Evolutionary conservation across 2,797 vertebrate genomes (phyloP).

Genomic region (Saxicola maurus): DNA sequence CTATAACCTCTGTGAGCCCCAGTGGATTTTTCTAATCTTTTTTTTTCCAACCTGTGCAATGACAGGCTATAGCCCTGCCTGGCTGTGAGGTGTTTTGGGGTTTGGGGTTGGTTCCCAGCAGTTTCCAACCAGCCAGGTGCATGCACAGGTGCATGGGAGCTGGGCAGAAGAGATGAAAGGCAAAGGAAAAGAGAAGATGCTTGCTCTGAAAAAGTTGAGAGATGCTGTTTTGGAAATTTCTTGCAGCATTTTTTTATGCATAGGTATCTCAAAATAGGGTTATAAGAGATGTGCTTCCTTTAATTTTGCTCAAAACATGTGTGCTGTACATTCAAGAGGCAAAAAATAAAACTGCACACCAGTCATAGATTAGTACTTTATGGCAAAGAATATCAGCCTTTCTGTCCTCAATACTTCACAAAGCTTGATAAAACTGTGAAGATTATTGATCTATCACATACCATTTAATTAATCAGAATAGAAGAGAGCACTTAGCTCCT

Average conservation of each 20-base stretch:
- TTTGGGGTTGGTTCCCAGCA: background rate
- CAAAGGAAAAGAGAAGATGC: background rate
- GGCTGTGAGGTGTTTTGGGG: background rate
- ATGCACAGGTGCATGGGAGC: background rate
- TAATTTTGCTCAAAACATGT: background rate
- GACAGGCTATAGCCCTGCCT: background rate
- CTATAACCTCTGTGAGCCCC: background rate
- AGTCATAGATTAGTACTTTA: background rate
- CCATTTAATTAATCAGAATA: background rate
- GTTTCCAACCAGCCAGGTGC: background rate
- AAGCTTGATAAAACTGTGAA: background rate
- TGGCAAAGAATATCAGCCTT: background rate
- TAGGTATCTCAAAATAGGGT: too few relatives aligned
- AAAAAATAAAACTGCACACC: background rate
- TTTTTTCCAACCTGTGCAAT: background rate
- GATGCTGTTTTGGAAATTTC: background rate
- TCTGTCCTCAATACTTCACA: background rate
- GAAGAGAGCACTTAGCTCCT: background rate
- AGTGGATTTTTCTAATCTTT: background rate
- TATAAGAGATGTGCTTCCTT: rapidly evolving
- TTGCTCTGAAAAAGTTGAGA: background rate
- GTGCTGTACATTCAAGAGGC: rapidly evolving
- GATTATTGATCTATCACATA: background rate
- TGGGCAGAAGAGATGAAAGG: background rate
- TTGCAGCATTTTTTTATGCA: background rate